Evolutionary conservation across 2,888 invertebrate species (phyloP), one percentile per base, ranked within the genome.

Genomic region (Leptarthrus brevirostris): DNA sequence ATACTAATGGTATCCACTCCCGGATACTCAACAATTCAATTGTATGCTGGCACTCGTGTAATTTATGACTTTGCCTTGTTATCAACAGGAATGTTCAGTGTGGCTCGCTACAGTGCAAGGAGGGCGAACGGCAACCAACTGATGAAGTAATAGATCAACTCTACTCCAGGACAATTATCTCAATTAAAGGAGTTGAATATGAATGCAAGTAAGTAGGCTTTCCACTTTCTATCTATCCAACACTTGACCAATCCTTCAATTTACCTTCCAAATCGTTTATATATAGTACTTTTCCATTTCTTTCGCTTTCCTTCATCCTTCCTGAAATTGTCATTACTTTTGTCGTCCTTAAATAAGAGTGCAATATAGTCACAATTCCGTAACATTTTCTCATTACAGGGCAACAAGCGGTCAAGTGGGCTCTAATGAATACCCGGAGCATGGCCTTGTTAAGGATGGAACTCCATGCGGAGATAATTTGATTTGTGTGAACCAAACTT

Each of bases 401-500:
- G 90, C 93, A 34, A 93, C 93, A 8, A 91, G 90, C 75, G 93
- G 92, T 4, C 88, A 89, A 64, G 88, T 89, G 44, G 88, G 89
- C 72, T 81, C 86, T 74, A 86, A 87, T 53, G 91, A 92, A 80
- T 89, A 90, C 80, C 90, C 91, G 4, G 91, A 91, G n/a, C 88
- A 94, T 82, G 97, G 97, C 1, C 88, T 98, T 80, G 97, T 97
- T 73, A 89, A 91, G 79, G 97, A 98, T 85, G 98, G 98, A 20
- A 96, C 97, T 14, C 93, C 94, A 47, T 98, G 98, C 86, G 96
- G 95, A 6, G 93, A 94, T 82, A 93, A 94, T 86, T 89, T 93
- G 86, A 93, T 98, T 81, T 98, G 98, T 88, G 90, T 96, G 81
- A 96, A 96, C 88, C 95, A 96, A 86, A 93, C 94, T 70, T 98